Percentiles rank a stretch among this genome's conserved stretches.
Evolutionary conservation across 2,113 vertebrate species (phyloP).

Genomic region (Ptychochromis oligacanthus): DNA sequence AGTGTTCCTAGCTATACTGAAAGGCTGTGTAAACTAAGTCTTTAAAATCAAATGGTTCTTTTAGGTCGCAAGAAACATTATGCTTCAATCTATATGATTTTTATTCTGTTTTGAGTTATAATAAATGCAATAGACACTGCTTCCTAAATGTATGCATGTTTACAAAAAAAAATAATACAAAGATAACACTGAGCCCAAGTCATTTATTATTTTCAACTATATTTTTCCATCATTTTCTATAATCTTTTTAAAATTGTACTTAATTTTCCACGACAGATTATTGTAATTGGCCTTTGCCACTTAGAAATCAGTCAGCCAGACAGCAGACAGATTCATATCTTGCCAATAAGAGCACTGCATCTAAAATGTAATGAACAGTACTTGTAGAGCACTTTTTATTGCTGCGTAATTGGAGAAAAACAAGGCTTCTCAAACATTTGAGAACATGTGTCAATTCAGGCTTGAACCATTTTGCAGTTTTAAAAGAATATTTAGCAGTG

Average conservation of each 20-base stretch:
- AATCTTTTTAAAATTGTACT: background rate
- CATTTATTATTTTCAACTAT: background rate
- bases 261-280: background rate
- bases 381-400: background rate
- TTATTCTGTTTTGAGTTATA: background rate
- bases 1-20: background rate
- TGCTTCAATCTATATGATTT: background rate
- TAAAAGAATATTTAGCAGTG: background rate
- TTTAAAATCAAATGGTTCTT: background rate
- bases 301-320: constrained; percentile 1
- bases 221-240: background rate
- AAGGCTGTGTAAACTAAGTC: background rate
- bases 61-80: background rate
- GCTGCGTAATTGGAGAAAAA: background rate
- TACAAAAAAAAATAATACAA: background rate
- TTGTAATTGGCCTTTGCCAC: background rate
- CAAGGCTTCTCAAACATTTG: background rate
- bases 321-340: constrained; percentile 19
- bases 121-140: background rate
- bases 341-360: background rate
- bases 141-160: background rate
- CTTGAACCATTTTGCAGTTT: background rate
- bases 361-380: background rate
- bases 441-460: background rate
- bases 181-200: background rate